Evolutionary conservation across 2,888 invertebrate species (phyloP), one percentile per base, ranked within the genome.

Genomic region (Andrena chrysosceles): DNA sequence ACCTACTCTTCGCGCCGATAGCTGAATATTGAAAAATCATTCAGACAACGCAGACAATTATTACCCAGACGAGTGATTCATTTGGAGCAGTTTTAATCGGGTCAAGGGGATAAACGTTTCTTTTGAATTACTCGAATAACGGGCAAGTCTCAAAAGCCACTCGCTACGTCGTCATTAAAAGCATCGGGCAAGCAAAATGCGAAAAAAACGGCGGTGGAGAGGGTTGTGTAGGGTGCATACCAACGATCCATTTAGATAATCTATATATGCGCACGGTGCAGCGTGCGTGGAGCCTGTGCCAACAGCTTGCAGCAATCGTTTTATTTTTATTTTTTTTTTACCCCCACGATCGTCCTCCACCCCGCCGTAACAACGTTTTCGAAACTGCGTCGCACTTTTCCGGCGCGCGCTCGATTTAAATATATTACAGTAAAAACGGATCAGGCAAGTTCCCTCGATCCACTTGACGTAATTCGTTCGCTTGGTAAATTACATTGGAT

Each of bases 401-500:
- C 16, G 60, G n/a, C 63, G 56, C 3, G n/a, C 26, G 13, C 52
- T 10, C 63, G 52, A 48, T 69, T 69, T 52, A 72, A 71, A 78
- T 63, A 63, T 67, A 63, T 77, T 62, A 62, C 69, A 35, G 66
- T 70, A 73, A 70, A 83, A 81, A 69, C 42, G 29, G 59, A 31
- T 23, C n/a, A 8, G 29, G 8, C 31, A 20, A 75, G 62, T 78
- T 71, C 66, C 35, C 54, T 48, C 56, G 69, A 77, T 67, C 77
- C 66, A 56, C 23, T 80, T 56, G 63, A n/a, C 71, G 54, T 54
- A 82, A 80, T 83, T 84, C 77, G 84, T 69, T 52, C 85, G 76
- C 64, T 84, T 73, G 80, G 69, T 66, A 71, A 87, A 87, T 85
- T 85, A 83, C 82, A 75, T 80, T 74, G 72, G 78, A 78, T 82